Percentiles rank a stretch among this genome's conserved stretches.
phyloP scores from a whole-genome alignment of 2,797 vertebrate species.

The Pogonophryne albipinna region DNA sequence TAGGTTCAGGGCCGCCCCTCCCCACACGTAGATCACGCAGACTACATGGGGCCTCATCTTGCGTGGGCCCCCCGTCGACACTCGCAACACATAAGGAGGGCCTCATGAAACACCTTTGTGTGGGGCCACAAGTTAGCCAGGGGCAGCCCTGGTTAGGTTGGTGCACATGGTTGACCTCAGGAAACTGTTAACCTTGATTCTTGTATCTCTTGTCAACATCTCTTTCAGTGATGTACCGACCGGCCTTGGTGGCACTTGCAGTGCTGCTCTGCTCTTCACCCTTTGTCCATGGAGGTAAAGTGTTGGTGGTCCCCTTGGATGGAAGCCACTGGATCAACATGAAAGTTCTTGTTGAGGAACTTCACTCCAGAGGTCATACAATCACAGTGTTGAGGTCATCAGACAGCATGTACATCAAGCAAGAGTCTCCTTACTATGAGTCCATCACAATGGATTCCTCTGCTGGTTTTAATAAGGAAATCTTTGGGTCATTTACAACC shows the following conservation, averaged over 20 bases:
- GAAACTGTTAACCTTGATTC: not conserved
- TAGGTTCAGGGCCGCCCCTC: too few relatives aligned
- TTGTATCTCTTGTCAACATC: constrained; percentile 3
- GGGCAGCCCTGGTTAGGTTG: not conserved
- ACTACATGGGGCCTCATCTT: too few relatives aligned
- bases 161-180: not conserved
- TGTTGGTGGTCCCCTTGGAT: constrained; percentile 67
- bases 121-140: too few relatives aligned
- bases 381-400: constrained; percentile 61
- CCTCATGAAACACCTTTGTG: too few relatives aligned
- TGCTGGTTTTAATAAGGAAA: constrained; percentile 25
- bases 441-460: constrained; percentile 35
- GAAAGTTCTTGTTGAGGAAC: constrained; percentile 67
- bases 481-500: too few relatives aligned
- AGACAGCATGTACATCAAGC: constrained; percentile 70
- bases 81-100: too few relatives aligned
- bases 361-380: constrained; percentile 70
- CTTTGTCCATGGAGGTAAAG: constrained; percentile 55
- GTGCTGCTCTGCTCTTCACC: constrained; percentile 44
- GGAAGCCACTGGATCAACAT: constrained; percentile 82
- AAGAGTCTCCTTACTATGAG: constrained; percentile 64
- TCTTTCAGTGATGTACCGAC: constrained; percentile 51
- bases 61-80: too few relatives aligned
- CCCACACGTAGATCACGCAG: too few relatives aligned
- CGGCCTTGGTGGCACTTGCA: constrained; percentile 5